Evolutionary conservation across 2,797 vertebrate species (phyloP).

Genomic region (Ctenosaura bakeri): DNA sequence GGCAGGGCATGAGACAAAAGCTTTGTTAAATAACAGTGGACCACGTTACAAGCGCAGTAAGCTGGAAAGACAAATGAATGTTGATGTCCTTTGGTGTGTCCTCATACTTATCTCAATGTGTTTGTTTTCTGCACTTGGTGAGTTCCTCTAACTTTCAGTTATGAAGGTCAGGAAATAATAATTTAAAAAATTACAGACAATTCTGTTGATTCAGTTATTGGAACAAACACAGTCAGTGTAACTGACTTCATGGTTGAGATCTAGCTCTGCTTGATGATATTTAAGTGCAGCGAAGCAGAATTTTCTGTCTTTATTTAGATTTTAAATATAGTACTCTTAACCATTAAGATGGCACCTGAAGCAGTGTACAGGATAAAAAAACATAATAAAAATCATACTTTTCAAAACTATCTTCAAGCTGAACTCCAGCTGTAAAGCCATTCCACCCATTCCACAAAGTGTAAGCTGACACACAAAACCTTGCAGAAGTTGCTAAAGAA

Average conservation of each 20-base stretch:
- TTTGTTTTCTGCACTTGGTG: slow-evolving; percentile 94
- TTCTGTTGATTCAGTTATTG: neutral
- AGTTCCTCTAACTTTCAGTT: slow-evolving; percentile 66
- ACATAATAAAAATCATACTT: neutral
- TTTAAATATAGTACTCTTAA: neutral
- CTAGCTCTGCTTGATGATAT: slow-evolving; percentile 10
- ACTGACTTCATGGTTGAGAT: slow-evolving; percentile 16
- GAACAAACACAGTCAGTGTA: slow-evolving; percentile 39
- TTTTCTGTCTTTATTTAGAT: neutral
- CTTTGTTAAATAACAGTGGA: slow-evolving; percentile 96
- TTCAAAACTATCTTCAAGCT: neutral
- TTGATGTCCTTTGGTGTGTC: slow-evolving; percentile 96
- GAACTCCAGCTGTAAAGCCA: neutral
- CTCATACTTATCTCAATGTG: slow-evolving; percentile 95
- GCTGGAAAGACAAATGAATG: slow-evolving; percentile 96
- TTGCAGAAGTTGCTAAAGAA: too few relatives aligned
- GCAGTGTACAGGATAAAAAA: neutral
- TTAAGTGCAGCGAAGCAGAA: neutral
- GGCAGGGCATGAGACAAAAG: slow-evolving; percentile 97
- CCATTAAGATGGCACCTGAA: neutral
- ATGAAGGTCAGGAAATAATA: slow-evolving; percentile 15
- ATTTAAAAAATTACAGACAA: neutral
- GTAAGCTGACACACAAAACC: too few relatives aligned
- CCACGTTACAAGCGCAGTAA: slow-evolving; percentile 97
- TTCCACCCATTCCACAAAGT: too few relatives aligned